Conservation (phyloP, 2,113 vertebrate genomes). For the Cryptotis parvus region DNA sequence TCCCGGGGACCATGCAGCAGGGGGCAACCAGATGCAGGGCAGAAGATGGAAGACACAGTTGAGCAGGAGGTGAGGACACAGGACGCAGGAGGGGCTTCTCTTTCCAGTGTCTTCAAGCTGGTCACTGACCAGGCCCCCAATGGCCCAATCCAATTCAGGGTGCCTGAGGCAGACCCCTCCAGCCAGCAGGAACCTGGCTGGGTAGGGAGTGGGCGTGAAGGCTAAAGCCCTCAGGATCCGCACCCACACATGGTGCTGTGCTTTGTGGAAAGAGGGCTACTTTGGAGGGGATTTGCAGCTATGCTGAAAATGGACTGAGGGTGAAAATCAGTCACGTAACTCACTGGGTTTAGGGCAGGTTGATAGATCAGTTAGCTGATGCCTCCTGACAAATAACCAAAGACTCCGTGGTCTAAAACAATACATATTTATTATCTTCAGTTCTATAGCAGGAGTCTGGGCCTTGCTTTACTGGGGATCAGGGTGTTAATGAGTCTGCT, state of each 20-base stretch:
- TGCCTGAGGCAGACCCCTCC: not conserved
- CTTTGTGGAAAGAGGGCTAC: not conserved
- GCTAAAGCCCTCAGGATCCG: no score
- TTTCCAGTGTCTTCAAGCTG: no score
- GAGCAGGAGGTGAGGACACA: not conserved
- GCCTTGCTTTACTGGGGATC: no score
- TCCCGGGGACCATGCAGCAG: not conserved
- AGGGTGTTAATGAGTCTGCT: not conserved
- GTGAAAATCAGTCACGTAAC: not conserved
- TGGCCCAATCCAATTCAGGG: not conserved
- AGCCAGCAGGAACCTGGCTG: not conserved
- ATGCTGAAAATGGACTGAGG: not conserved
- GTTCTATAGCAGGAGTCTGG: not conserved
- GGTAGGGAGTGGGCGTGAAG: rapidly evolving
- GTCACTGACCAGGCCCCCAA: no score
- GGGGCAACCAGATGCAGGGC: not conserved
- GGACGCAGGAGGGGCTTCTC: not conserved
- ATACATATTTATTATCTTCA: not conserved
- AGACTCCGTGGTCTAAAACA: not conserved
- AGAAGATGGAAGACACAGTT: not conserved
- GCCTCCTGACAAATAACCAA: not conserved
- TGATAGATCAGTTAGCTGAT: not conserved
- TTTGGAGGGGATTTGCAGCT: not conserved
- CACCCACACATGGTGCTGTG: rapidly evolving
- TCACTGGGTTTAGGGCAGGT: not conserved